A percentile compares a stretch with the other conserved stretches of the same genome.
These are phyloP conservation scores for Bombus terrestris DNA, from an alignment of 1,140 invertebrate species.

Conservation along the genomic window DNA sequence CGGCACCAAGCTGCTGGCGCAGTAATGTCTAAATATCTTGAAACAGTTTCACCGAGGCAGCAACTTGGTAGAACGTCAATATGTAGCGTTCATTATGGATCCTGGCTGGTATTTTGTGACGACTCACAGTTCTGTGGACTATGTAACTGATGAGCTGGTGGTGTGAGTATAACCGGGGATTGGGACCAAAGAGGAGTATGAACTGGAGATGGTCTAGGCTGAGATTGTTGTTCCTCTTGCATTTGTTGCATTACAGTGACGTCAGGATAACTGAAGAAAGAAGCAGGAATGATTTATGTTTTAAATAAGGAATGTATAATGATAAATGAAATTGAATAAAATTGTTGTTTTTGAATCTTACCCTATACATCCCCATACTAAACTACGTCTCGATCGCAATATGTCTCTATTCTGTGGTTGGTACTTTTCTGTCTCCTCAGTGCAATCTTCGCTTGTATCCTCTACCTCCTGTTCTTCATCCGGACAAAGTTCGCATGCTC, in stretches of 20 bases:
- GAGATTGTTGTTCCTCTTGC: conserved; percentile 66
- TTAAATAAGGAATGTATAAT: background rate
- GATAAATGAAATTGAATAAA: background rate
- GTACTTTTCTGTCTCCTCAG: conserved; percentile 65
- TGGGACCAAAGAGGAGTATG: conserved; percentile 56
- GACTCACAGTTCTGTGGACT: conserved; percentile 75
- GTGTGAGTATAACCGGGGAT: background rate
- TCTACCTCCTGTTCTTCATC: conserved; percentile 86
- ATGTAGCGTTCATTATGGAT: conserved; percentile 79
- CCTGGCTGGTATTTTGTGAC: conserved; percentile 77
- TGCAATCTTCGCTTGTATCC: conserved; percentile 72
- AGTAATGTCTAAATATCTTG: conserved; percentile 68
- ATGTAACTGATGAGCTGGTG: conserved; percentile 64
- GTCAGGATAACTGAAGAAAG: conserved; percentile 65
- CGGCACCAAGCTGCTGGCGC: conserved; percentile 68
- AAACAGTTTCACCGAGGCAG: conserved; percentile 70
- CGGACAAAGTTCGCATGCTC: conserved; percentile 91
- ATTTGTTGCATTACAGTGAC: conserved; percentile 51
- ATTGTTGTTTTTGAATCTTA: conserved; percentile 24
- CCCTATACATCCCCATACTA: conserved; percentile 61
- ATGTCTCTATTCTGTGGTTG: conserved; percentile 38
- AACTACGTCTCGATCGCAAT: conserved; percentile 25
- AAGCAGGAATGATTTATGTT: background rate
- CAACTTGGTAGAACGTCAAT: conserved; percentile 60
- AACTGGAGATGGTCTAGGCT: conserved; percentile 70